Evolutionary conservation across 2,113 vertebrate species (phyloP).

Genomic region (Rhinopomastus cyanomelas): DNA sequence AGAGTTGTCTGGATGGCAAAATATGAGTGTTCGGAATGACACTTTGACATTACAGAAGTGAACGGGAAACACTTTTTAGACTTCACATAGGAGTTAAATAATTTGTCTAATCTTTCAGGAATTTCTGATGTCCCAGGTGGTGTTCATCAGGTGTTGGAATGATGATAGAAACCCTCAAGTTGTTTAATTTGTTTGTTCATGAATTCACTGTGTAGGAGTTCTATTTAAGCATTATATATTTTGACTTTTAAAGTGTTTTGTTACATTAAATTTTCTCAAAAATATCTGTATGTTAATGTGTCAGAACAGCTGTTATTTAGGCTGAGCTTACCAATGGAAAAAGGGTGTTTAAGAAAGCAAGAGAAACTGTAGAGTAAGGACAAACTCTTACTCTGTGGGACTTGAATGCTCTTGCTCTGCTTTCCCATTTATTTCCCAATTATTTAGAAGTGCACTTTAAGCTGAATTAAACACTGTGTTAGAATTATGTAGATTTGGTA

Average conservation of each 20-base stretch:
- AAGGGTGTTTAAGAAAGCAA: neutral
- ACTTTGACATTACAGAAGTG: neutral
- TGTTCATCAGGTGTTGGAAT: neutral
- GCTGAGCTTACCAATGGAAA: neutral
- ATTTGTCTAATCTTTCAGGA: neutral
- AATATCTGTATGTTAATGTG: neutral
- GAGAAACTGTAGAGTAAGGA: neutral
- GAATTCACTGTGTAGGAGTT: neutral
- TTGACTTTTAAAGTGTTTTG: neutral
- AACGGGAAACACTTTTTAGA: neutral
- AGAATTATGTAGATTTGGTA: neutral
- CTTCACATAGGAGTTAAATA: neutral
- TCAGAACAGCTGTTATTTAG: neutral
- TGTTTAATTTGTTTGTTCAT: neutral
- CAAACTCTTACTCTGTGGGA: neutral
- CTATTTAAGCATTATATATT: neutral
- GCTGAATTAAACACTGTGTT: neutral
- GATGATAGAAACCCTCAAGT: rapidly evolving
- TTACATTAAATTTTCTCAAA: neutral
- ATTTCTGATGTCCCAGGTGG: neutral
- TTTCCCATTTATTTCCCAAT: neutral
- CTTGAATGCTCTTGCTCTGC: neutral
- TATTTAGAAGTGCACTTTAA: neutral
- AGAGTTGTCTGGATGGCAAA: neutral
- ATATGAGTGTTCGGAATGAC: too few species aligned